Base-by-base conservation (phyloP, 2,888 invertebrate species). In the Galeruca laticollis region DNA sequence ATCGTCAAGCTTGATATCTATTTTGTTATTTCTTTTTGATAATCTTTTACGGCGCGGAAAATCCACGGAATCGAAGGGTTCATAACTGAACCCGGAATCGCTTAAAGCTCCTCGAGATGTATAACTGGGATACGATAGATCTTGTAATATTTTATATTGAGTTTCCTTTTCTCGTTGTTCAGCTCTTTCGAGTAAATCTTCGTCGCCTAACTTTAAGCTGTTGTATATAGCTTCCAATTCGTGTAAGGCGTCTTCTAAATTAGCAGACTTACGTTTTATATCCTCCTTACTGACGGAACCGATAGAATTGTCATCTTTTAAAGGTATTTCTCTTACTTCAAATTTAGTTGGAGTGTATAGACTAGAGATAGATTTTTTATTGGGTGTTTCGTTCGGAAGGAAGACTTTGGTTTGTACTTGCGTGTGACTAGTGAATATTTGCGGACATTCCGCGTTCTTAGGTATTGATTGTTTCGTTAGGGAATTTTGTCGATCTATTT, bases 221-320 rank as follows among this genome's bases (percentile, higher is more conserved):
- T 95, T 94, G 82, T 95, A 94, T 81, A 97, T 96, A n/a, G 93
- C 93, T 87, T 97, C 96, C 66, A 97, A 85, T 85, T 97, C 97
- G 79, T 92, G 92, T 26, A 97, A 88, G 63, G 96, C 96, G 81
- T 96, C 95, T 82, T 95, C 95, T 47, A 95, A 87, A 84, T 95
- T 95, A 15, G 91, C 90, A 2, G 93, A 93, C 83, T 92, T 93
- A 76, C 90, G 86, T 78, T 88, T 79, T 5, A 72, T 49, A 82
- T 83, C 78, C 71, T 79, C 79, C 59, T 77, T 74, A 15, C 31
- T 67, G 2, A 35, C 37, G 13, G 59, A 18, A 15, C 63, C 63
- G n/a, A 63, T 31, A 10, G 56, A 15, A 18, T n/a, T 2, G 10
- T 57, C 56, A 10, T 57, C 33, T 49, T 68, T 43, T 21, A 20